phyloP scores from a whole-genome alignment of 2,888 invertebrate genomes.

The Bibio marci region DNA sequence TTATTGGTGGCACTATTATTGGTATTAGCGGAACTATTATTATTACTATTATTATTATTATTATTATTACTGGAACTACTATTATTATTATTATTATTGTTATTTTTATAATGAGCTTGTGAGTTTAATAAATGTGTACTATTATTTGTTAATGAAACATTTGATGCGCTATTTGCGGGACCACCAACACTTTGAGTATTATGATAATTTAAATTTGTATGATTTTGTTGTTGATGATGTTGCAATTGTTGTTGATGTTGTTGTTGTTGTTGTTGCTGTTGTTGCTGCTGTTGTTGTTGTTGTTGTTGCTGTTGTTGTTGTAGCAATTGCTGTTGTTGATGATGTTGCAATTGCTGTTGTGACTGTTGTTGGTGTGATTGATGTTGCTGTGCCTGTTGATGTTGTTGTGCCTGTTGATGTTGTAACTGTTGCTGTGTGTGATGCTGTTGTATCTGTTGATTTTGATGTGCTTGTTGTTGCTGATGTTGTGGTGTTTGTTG shows the following conservation, averaged over 20 bases:
- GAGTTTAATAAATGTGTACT: constrained; percentile 1
- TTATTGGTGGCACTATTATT: constrained; percentile 21
- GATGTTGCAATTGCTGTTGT: not conserved
- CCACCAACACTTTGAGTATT: constrained; percentile 7
- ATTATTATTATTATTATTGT: constrained; percentile 9
- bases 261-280: constrained; percentile 19
- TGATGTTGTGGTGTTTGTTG: constrained; percentile 24
- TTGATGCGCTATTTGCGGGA: constrained; percentile 8
- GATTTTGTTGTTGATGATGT: constrained; percentile 15
- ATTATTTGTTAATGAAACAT: constrained; percentile 5
- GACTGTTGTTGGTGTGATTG: not conserved
- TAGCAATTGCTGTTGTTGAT: constrained; percentile 13
- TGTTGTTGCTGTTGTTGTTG: not conserved
- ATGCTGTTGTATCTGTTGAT: constrained; percentile 17
- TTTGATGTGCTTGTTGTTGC: constrained; percentile 13
- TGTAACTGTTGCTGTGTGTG: not conserved
- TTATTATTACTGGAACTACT: constrained; percentile 15
- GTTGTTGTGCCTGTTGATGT: not conserved
- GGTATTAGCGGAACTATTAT: constrained; percentile 5
- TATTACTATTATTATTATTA: constrained; percentile 14
- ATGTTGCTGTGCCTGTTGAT: not conserved
- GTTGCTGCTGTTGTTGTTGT: constrained; percentile 8
- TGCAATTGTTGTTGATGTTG: constrained; percentile 15
- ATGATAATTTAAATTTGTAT: constrained; percentile 2
- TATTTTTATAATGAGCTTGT: not conserved